These are phyloP conservation scores for Tachina lurida DNA, from an alignment of 2,888 invertebrate genomes.

Conservation along the genomic window DNA sequence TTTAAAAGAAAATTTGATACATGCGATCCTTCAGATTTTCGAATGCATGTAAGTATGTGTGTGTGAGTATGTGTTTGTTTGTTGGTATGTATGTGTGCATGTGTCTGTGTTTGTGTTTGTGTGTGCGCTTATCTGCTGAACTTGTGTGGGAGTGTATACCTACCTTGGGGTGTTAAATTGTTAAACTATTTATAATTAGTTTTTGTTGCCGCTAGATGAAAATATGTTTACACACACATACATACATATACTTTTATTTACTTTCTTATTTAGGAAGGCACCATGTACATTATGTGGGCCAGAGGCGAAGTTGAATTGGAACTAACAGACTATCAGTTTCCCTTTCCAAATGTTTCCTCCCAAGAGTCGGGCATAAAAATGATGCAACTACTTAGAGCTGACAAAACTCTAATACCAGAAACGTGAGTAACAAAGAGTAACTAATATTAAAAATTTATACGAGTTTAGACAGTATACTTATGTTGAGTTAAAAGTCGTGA, in stretches of 20 bases:
- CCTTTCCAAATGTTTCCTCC: slow-evolving; percentile 81
- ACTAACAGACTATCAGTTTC: slow-evolving; percentile 81
- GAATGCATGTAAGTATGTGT: slow-evolving; percentile 80
- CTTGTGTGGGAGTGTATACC: not conserved
- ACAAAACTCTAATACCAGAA: slow-evolving; percentile 82
- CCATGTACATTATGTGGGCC: slow-evolving; percentile 94
- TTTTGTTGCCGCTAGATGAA: not conserved
- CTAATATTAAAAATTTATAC: no score
- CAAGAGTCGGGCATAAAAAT: slow-evolving; percentile 89
- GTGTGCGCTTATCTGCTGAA: not conserved
- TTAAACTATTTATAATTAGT: slow-evolving; percentile 42
- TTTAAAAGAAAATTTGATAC: slow-evolving; percentile 93
- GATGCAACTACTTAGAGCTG: slow-evolving; percentile 86
- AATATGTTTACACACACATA: no score
- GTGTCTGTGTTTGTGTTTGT: not conserved
- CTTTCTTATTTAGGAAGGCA: slow-evolving; percentile 87
- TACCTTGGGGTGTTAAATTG: not conserved
- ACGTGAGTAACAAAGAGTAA: slow-evolving; percentile 76
- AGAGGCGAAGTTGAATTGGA: slow-evolving; percentile 88
- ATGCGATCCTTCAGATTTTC: slow-evolving; percentile 88
- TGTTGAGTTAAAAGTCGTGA: no score
- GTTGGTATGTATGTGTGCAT: not conserved
- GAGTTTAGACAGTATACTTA: no score
- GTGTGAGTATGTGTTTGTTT: no score
- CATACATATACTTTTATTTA: not conserved